Evolutionary conservation across 2,797 vertebrate genomes (phyloP).

Genomic region (Moxostoma hubbsi): DNA sequence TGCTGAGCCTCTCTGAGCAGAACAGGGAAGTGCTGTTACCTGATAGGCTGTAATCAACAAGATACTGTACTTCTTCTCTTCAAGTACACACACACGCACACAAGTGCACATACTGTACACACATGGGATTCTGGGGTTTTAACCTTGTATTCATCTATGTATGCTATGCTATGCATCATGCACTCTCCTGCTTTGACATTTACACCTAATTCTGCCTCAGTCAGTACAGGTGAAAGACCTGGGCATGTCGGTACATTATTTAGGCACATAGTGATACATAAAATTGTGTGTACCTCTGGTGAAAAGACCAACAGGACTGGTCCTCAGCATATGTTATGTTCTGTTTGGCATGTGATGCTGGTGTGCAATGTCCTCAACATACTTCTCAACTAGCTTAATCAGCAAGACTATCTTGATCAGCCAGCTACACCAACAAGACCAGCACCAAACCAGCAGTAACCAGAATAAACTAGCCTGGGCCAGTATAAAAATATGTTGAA

Average conservation of each 20-base stretch:
- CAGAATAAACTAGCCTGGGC: no score
- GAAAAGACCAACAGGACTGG: no score
- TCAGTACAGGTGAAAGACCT: background rate
- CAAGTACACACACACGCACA: constrained; percentile 22
- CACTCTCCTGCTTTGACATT: constrained; percentile 29
- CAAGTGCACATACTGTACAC: background rate
- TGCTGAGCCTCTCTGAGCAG: constrained; percentile 41
- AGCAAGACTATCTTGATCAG: no score
- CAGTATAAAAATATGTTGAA: no score
- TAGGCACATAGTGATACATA: background rate
- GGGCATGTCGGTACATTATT: background rate
- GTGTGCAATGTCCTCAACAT: no score
- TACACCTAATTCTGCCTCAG: constrained; percentile 50
- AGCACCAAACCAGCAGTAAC: no score
- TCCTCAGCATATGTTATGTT: no score
- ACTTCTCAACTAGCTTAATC: no score
- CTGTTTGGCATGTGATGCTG: no score
- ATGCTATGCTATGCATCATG: background rate
- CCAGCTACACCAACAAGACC: no score
- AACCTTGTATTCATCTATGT: constrained; percentile 26
- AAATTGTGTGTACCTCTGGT: no score
- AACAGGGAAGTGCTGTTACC: constrained; percentile 52
- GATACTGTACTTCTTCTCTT: constrained; percentile 12
- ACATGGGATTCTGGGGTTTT: constrained; percentile 42
- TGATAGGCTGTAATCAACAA: constrained; percentile 55